Conservation (phyloP, 2,888 invertebrate species). For the Mamestra brassicae region DNA sequence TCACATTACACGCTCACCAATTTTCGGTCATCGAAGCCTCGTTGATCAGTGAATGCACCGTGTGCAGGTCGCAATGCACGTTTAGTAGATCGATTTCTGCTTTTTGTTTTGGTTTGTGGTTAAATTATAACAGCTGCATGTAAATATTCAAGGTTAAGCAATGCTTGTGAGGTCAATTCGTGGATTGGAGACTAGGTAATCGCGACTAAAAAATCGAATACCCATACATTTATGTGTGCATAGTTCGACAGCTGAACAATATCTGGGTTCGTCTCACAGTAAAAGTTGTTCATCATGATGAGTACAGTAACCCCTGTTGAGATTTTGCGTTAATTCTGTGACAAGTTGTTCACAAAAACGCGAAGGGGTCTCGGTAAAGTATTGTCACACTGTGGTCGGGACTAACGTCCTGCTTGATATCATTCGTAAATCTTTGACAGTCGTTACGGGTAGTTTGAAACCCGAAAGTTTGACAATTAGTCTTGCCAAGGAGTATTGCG, state of each 20-base stretch:
- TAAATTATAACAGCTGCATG: not conserved
- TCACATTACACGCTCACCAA: slow-evolving; percentile 30
- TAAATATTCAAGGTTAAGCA: not conserved
- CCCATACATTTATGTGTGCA: too few relatives aligned
- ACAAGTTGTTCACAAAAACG: too few relatives aligned
- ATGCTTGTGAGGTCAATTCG: not conserved
- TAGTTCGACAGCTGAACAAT: too few relatives aligned
- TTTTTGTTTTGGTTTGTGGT: not conserved
- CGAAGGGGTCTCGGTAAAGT: too few relatives aligned
- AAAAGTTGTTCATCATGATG: too few relatives aligned
- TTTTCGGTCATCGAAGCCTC: slow-evolving; percentile 2
- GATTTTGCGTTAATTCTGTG: too few relatives aligned
- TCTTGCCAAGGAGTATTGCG: not conserved
- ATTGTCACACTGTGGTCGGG: too few relatives aligned
- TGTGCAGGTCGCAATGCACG: not conserved
- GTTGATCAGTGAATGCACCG: slow-evolving; percentile 15
- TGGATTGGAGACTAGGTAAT: not conserved
- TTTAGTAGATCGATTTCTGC: not conserved
- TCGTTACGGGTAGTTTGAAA: not conserved
- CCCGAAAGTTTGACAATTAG: not conserved
- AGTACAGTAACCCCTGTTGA: too few relatives aligned
- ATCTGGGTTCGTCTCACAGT: too few relatives aligned
- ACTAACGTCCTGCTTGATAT: too few relatives aligned
- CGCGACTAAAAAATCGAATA: too few relatives aligned
- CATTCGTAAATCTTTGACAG: not conserved